Evolutionary conservation across 1,140 invertebrate genomes (phyloP), one percentile per base, ranked within the genome.

Genomic region (Temnothorax curvispinosus): DNA sequence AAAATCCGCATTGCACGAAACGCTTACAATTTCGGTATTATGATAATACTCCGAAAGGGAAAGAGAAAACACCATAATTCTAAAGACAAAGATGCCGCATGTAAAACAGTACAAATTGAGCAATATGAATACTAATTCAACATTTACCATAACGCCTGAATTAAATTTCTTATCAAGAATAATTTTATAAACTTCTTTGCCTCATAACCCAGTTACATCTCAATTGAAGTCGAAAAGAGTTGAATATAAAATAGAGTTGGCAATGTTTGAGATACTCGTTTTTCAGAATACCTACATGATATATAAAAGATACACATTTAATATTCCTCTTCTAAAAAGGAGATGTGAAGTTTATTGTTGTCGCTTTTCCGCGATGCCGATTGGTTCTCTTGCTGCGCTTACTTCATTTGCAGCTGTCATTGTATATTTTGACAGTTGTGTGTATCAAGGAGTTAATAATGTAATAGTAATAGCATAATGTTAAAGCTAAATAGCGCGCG

Each of bases 81-180:
- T n/a, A 44, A 44, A 44, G 50, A 71, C 75, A 75, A 84, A 84
- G 69, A 62, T 62, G 44, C 52, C 35, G 27, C 54, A 74, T 84
- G 80, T 82, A 74, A 58, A 84, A 84, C 44, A 50, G 54, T 84
- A 54, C 80, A 84, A 84, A 84, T 74, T 60, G 54, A 50, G 27
- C 35, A 44, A 35, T 84, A 60, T 18, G 52, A 56, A 82, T 58
- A 38, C 27, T 82, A 84, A 84, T 84, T 58, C 13, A 5, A 15
- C 27, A 21, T 44, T 71, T 58, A 71, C 44, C 21, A 35, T 71
- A 81, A 81, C 27, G 21, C 5, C 38, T 56, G 41, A 77, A 62
- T 4, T 41, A n/a, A 78, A 62, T 8, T 58, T 81, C 9, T 71
- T 52, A 18, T 21, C 27, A 11, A 15, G 27, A 21, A 32, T 13